Conservation (phyloP, 2,797 vertebrate species). For the Leptatherina wallacei region DNA sequence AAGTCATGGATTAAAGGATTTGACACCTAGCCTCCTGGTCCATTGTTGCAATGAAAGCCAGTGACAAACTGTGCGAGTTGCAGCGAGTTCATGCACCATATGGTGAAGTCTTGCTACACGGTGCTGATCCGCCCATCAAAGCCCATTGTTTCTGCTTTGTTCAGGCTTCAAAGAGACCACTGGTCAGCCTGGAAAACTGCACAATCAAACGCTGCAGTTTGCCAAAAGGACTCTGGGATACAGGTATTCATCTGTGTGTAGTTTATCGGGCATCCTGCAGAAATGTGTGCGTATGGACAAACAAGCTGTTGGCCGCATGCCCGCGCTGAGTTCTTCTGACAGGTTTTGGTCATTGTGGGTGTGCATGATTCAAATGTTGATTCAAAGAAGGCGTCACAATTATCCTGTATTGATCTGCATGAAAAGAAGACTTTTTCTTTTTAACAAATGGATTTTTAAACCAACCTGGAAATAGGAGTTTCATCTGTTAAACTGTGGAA, state of each 20-base stretch:
- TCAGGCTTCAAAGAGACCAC: slow-evolving; percentile 78
- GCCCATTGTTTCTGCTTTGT: slow-evolving; percentile 79
- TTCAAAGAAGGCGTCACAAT: slow-evolving; percentile 16
- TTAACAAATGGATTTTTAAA: too few species aligned
- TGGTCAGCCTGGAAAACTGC: slow-evolving; percentile 65
- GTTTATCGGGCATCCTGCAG: slow-evolving; percentile 54
- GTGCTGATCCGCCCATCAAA: slow-evolving; percentile 78
- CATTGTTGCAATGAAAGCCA: slow-evolving; percentile 64
- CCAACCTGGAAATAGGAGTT: too few species aligned
- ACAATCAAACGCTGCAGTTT: slow-evolving; percentile 49
- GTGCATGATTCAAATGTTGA: slow-evolving; percentile 42
- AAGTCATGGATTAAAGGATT: slow-evolving; percentile 57
- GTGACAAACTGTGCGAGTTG: slow-evolving; percentile 50
- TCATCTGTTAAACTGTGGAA: too few species aligned
- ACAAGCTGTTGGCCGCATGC: slow-evolving; percentile 42
- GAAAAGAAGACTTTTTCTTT: background rate
- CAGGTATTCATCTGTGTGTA: slow-evolving; percentile 60
- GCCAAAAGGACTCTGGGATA: slow-evolving; percentile 57
- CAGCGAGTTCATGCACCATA: slow-evolving; percentile 73
- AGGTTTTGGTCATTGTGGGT: slow-evolving; percentile 27
- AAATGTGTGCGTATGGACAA: slow-evolving; percentile 49
- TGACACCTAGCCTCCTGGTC: slow-evolving; percentile 34
- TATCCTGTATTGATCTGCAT: background rate
- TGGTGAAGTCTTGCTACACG: slow-evolving; percentile 69
- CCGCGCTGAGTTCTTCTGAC: slow-evolving; percentile 29